Conservation (phyloP, 2,888 invertebrate genomes). For the Aspidiotus destructor region DNA sequence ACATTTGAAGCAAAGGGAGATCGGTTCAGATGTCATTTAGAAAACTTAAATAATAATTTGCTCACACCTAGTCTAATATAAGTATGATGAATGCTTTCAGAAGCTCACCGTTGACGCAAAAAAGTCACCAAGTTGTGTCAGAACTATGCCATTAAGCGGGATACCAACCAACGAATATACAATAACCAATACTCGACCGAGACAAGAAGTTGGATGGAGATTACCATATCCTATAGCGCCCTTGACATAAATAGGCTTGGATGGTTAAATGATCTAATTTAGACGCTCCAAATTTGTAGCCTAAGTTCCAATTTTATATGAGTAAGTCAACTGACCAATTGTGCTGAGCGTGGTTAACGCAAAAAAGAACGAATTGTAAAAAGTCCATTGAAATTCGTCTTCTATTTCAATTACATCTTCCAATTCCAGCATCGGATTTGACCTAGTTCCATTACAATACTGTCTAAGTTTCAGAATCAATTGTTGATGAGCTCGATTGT, state of each 20-base stretch:
- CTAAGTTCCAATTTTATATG: neutral
- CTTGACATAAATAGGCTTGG: conserved; percentile 11
- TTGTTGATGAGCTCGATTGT: conserved; percentile 49
- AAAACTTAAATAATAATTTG: no score
- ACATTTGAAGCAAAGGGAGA: no score
- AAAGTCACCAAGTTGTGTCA: conserved; percentile 63
- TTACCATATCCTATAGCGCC: conserved; percentile 70
- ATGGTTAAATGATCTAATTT: conserved; percentile 10
- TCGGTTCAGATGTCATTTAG: no score
- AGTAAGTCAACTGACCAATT: conserved; percentile 54
- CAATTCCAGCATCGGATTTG: conserved; percentile 37
- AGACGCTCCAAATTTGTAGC: neutral
- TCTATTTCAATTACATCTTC: conserved; percentile 40
- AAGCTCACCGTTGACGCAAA: conserved; percentile 64
- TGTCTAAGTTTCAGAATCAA: conserved; percentile 54
- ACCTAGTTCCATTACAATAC: conserved; percentile 67
- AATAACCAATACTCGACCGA: conserved; percentile 75
- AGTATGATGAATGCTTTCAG: no score
- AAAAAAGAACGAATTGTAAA: conserved; percentile 84
- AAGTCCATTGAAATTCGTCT: conserved; percentile 66
- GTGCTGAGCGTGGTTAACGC: conserved; percentile 85
- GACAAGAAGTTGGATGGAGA: conserved; percentile 68
- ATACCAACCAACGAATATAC: conserved; percentile 78
- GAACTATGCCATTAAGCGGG: conserved; percentile 63
- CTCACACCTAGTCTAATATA: no score